Evolutionary conservation across 30 jellyfish, hydroid and myxozoan species (phyloP).

Genomic region (Rhopilema esculentum): DNA sequence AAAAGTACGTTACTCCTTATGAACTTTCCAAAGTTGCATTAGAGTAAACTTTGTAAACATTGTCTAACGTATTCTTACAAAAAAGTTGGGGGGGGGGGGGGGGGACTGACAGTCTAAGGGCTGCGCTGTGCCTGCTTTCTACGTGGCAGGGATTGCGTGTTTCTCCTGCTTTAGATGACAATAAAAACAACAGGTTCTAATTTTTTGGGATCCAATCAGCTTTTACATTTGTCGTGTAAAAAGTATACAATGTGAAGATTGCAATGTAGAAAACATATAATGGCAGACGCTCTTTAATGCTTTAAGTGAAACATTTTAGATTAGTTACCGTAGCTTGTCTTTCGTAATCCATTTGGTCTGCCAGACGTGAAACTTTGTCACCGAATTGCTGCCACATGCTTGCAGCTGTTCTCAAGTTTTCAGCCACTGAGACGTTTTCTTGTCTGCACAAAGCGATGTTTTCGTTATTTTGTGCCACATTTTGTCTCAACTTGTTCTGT

Average conservation of each 20-base stretch:
- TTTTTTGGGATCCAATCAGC: no score
- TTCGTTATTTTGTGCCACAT: conserved; percentile 54
- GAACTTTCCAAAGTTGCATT: no score
- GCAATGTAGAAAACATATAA: not conserved
- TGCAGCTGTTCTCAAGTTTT: conserved; percentile 58
- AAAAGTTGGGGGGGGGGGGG: no score
- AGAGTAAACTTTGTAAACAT: no score
- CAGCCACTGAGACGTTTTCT: conserved; percentile 64
- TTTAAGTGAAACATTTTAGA: not conserved
- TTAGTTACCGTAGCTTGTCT: conserved; percentile 32
- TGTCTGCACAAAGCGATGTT: conserved; percentile 41
- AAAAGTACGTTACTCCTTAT: no score
- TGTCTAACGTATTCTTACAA: no score
- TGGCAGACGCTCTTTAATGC: not conserved
- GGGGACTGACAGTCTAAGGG: no score
- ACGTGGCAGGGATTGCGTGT: no score
- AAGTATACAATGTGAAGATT: not conserved
- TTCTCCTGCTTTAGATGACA: no score
- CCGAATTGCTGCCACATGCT: conserved; percentile 47
- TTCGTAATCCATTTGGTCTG: conserved; percentile 49
- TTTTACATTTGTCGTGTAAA: no score
- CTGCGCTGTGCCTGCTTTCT: no score
- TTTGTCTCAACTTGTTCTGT: conserved; percentile 49
- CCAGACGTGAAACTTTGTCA: conserved; percentile 48
- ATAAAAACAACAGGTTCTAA: no score